Conservation (phyloP, 2,888 invertebrate species). For the Chaetogeoica ovagalla region DNA sequence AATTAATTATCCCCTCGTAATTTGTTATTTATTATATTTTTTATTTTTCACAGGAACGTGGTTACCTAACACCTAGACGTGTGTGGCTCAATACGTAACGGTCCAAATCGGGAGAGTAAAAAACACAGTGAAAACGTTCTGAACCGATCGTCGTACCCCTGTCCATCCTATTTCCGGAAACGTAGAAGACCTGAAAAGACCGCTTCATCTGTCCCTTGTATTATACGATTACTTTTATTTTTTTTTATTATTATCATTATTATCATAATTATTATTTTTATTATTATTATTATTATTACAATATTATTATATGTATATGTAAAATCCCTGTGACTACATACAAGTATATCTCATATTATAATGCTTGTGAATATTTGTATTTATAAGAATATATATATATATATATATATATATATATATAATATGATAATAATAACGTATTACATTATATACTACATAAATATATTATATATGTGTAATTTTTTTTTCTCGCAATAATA, state of each 20-base stretch:
- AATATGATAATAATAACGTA: constrained; percentile 14
- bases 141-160: no score
- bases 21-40: no score
- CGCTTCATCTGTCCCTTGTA: constrained; percentile 30
- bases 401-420: neutral
- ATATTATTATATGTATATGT: constrained; percentile 24
- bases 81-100: no score
- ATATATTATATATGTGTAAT: neutral
- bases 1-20: no score
- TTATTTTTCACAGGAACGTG: no score
- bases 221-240: constrained; percentile 38
- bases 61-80: no score
- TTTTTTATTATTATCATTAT: constrained; percentile 33
- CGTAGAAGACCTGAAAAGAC: neutral
- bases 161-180: neutral
- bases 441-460: constrained; percentile 3
- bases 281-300: constrained; percentile 13
- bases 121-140: no score
- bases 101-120: no score
- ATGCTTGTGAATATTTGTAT: constrained; percentile 47
- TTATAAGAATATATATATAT: constrained; percentile 27
- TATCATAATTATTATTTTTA: constrained; percentile 27
- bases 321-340: constrained; percentile 43
- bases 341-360: constrained; percentile 50
- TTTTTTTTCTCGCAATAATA: neutral